These are phyloP conservation scores for Drosophila trichaetosa DNA, from an alignment of 2,888 invertebrate genomes.

Conservation along the genomic window DNA sequence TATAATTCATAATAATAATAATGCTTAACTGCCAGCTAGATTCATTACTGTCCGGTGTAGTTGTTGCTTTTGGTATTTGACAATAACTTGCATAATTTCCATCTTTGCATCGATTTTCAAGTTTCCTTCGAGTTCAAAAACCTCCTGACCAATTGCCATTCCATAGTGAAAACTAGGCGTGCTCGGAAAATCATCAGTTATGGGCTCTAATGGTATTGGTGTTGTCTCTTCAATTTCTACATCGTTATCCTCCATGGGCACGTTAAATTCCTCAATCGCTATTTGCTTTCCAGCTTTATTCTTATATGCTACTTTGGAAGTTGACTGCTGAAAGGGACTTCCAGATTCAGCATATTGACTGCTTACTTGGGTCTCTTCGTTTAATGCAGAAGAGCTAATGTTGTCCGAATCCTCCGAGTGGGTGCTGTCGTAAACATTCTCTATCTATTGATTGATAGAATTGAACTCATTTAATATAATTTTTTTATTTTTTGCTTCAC, in stretches of 20 bases:
- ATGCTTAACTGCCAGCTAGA: conserved; percentile 31
- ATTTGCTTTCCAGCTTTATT: conserved; percentile 11
- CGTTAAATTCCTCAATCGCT: conserved; percentile 47
- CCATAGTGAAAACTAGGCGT: conserved; percentile 51
- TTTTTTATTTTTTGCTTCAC: neutral
- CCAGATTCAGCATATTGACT: neutral
- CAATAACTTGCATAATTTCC: conserved; percentile 58
- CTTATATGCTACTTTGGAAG: neutral
- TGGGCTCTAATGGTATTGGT: conserved; percentile 30
- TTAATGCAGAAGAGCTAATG: conserved; percentile 8
- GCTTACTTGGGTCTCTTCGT: conserved; percentile 20
- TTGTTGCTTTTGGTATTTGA: conserved; percentile 53
- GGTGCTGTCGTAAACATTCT: conserved; percentile 48
- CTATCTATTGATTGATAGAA: conserved; percentile 20
- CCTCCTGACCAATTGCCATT: conserved; percentile 56
- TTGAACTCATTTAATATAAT: neutral
- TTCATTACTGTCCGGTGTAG: conserved; percentile 46
- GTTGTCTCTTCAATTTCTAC: conserved; percentile 46
- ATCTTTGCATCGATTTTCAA: conserved; percentile 56
- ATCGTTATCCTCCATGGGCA: conserved; percentile 46
- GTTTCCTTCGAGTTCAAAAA: conserved; percentile 47
- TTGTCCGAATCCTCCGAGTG: conserved; percentile 50
- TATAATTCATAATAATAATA: too few species aligned
- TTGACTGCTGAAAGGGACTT: neutral
- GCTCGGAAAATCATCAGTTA: conserved; percentile 31